These are phyloP conservation scores for Catotricha subobsoleta DNA, from an alignment of 2,888 invertebrate genomes.

Conservation along the genomic window DNA sequence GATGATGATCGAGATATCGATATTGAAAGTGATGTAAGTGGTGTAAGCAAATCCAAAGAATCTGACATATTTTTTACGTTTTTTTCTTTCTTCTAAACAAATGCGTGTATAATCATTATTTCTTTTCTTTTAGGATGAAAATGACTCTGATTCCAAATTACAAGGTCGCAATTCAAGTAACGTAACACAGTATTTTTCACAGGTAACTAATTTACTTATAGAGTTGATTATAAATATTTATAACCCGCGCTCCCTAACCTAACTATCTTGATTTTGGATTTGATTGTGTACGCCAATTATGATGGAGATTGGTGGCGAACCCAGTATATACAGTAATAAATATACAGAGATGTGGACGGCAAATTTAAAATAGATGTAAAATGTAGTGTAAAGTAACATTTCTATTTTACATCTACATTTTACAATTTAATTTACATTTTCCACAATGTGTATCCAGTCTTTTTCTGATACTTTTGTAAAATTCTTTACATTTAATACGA, in stretches of 20 bases:
- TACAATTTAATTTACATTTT: too few species aligned
- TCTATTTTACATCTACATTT: too few species aligned
- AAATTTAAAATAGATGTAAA: too few species aligned
- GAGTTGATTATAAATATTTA: background rate
- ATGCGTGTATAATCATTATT: background rate
- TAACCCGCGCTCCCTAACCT: background rate
- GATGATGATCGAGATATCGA: constrained; percentile 91
- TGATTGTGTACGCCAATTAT: too few species aligned
- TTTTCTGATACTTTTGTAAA: too few species aligned
- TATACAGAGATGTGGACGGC: too few species aligned
- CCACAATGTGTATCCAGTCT: too few species aligned
- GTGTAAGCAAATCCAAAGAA: background rate
- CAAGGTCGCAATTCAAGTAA: constrained; percentile 39
- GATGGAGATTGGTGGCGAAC: too few species aligned
- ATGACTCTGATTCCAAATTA: constrained; percentile 29
- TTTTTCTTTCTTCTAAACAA: constrained; percentile 19
- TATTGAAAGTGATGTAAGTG: constrained; percentile 85
- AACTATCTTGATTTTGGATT: background rate
- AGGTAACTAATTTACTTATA: constrained; percentile 34
- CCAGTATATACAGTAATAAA: too few species aligned
- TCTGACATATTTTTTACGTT: constrained; percentile 6
- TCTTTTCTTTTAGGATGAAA: background rate
- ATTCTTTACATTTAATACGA: too few species aligned
- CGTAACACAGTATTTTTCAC: constrained; percentile 47
- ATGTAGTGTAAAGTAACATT: too few species aligned